phyloP scores from a whole-genome alignment of 2,797 vertebrate genomes.

The Malurus splendens region DNA sequence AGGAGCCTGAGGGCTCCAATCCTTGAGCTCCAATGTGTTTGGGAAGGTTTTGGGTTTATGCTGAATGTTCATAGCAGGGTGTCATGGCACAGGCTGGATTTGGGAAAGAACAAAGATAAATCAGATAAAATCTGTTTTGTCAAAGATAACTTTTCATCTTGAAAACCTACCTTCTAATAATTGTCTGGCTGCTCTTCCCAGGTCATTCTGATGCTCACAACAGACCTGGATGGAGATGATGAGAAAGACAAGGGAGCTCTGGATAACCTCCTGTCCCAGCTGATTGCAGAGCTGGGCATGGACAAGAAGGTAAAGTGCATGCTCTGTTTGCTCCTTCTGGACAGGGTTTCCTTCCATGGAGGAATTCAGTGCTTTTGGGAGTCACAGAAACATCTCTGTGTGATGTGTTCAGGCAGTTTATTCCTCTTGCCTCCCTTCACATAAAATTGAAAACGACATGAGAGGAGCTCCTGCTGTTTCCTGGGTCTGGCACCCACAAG shows the following conservation, averaged over 20 bases:
- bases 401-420: neutral
- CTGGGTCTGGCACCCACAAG: neutral
- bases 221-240: conserved; percentile 95
- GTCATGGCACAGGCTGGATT: neutral
- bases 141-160: neutral
- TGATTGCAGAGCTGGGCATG: conserved; percentile 92
- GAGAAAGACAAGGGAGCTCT: conserved; percentile 97
- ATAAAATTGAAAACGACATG: neutral
- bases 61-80: neutral
- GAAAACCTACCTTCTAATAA: neutral
- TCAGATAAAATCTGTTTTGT: neutral
- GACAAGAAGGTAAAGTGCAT: conserved; percentile 86
- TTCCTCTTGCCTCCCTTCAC: neutral
- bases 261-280: conserved; percentile 90
- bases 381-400: neutral
- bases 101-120: neutral
- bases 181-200: conserved; percentile 4
- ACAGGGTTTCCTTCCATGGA: neutral
- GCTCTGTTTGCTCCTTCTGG: neutral
- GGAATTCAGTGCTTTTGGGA: neutral
- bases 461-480: neutral
- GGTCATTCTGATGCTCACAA: conserved; percentile 96
- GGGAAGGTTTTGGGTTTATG: neutral
- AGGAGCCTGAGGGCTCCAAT: neutral
- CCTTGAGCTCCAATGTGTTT: neutral